Evolutionary conservation across 2,113 vertebrate species (phyloP).

Genomic region (Odocoileus hemionus): DNA sequence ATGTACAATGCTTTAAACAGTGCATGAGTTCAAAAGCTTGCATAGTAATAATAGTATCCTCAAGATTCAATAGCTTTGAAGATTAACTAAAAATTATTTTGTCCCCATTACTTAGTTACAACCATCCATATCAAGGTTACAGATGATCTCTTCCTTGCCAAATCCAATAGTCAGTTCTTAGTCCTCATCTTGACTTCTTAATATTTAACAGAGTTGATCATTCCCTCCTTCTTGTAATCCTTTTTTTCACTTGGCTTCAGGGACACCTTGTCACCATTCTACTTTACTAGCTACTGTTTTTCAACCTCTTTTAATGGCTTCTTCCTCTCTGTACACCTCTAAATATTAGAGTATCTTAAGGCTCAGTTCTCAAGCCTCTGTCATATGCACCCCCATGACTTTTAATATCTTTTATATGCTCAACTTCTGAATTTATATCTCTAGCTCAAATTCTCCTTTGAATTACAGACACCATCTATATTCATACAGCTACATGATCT

Average conservation of each 20-base stretch:
- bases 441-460: background rate
- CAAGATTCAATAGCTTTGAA: background rate
- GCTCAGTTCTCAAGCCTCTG: background rate
- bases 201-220: background rate
- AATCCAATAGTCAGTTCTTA: background rate
- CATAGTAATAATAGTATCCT: background rate
- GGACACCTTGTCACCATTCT: background rate
- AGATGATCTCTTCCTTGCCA: background rate
- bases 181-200: background rate
- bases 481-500: background rate
- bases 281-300: background rate
- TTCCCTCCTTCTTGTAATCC: background rate
- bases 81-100: background rate
- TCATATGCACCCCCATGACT: background rate
- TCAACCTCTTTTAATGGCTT: background rate
- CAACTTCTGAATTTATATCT: background rate
- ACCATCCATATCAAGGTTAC: background rate
- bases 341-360: background rate
- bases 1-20: background rate
- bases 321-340: background rate
- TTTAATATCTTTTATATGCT: background rate
- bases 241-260: background rate
- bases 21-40: background rate
- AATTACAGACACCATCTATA: background rate
- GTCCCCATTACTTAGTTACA: background rate